Evolutionary conservation across 2,888 invertebrate genomes (phyloP), one percentile per base, ranked within the genome.

Genomic region (Gastrophysa polygoni): DNA sequence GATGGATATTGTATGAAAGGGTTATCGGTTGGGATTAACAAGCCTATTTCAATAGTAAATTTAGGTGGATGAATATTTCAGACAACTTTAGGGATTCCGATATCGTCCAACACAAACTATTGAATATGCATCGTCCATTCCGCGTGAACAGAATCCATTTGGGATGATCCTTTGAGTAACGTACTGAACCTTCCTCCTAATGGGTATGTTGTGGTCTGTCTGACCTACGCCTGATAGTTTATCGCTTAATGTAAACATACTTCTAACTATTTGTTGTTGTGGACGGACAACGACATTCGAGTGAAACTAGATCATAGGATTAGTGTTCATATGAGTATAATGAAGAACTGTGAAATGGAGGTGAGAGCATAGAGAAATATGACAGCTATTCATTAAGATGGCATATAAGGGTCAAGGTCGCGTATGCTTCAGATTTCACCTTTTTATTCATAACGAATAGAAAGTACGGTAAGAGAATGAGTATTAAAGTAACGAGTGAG

Each of bases 141-240:
- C 20, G 38, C 32, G 14, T 38, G 32, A 52, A 24, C 21, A 38
- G 21, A 52, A 52, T 52, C 52, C 52, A 52, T 52, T 52, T 38
- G 20, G 21, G 52, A 52, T 52, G 38, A 52, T 52, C 52, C 52
- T 52, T 52, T 21, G 52, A 52, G 52, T 20, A 38, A 38, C 38
- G 21, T 18, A 32, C 32, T 43, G 52, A 52, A 43, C 52, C 38
- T 38, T 14, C 17, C 18, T 21, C 24, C 38, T 52, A 52, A 52
- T 52, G 52, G 52, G 38, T 38, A 29, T 38, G 52, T 52, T 52
- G 52, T 21, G 52, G 52, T 52, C 38, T 52, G 34, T 52, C 52
- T 18, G 29, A 52, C 52, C 52, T 52, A 38, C 20, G 52, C 52
- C 38, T 52, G 21, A 52, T 10, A n/a, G n/a, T 32, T 11, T 11